Evolutionary conservation across 2,113 vertebrate genomes (phyloP), one percentile per base, ranked within the genome.

Genomic region (Malaclemys terrapin): DNA sequence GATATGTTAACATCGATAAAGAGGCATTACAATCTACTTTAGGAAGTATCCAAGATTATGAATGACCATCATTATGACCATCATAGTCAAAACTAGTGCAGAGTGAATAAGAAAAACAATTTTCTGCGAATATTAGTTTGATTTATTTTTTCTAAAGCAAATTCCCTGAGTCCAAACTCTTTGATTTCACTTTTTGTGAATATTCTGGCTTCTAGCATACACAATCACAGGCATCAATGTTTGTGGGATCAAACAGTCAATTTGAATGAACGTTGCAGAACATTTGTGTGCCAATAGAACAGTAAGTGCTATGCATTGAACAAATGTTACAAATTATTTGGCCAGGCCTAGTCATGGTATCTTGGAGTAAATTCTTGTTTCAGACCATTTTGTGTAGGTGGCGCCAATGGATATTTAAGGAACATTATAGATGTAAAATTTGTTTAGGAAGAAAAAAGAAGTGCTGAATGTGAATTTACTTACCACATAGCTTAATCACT

Each of bases 391-490:
- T 84, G 80, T 76, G 8, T 80, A 50, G 12, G 45, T 80, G 72
- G 83, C 50, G 94, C 82, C 91, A 85, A 69, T 83, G 80, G 62
- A 59, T 85, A 57, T 91, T 92, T 78, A 82, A 93, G 52, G 93
- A 94, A 75, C 38, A 6, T 17, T 38, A 4, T 29, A 10, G 47
- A 88, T 85, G 35, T 75, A 59, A 24, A 45, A 35, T 3, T 1
- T 27, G 80, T 93, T 83, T 88, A 49, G 81, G 85, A 16, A 86
- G 87, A 57, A 54, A 57, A 57, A 42, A 82, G n/a, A 79, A 75
- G 38, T 89, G 42, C 20, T 88, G 95, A 95, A 89, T 85, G 29
- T 80, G 93, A 79, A 95, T 93, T 94, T 97, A 42, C 38, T 69
- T 78, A 27, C 6, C 62, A 80, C 5, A 11, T 65, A 96, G 45